Evolutionary conservation across 1,140 invertebrate species (phyloP).

Genomic region (Pseudomyrmex sp.): DNA sequence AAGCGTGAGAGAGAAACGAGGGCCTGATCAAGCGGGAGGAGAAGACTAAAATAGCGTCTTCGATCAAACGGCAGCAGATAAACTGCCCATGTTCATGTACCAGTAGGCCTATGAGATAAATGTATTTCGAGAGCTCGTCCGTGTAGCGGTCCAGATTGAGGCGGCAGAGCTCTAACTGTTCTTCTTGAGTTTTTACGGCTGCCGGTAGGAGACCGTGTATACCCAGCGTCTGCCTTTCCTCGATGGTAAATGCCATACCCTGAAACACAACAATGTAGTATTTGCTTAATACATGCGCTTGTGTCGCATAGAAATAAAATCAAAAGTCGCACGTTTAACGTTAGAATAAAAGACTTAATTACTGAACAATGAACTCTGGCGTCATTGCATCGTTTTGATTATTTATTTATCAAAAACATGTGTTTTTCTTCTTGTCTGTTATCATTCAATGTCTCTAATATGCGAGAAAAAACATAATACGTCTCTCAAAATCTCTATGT

Average conservation of each 20-base stretch:
- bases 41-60: neutral
- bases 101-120: conserved; percentile 91
- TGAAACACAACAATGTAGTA: conserved; percentile 77
- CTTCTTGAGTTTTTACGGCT: conserved; percentile 92
- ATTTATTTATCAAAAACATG: too few species aligned
- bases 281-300: neutral
- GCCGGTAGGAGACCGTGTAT: conserved; percentile 94
- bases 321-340: neutral
- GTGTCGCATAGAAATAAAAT: neutral
- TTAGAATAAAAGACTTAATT: too few species aligned
- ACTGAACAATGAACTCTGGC: too few species aligned
- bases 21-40: conserved; percentile 2
- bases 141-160: conserved; percentile 90
- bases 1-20: neutral
- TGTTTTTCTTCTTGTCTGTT: too few species aligned
- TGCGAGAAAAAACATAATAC: too few species aligned
- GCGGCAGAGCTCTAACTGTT: conserved; percentile 91
- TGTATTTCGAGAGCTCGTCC: conserved; percentile 92
- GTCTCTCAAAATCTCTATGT: too few species aligned
- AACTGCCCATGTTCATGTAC: conserved; percentile 82
- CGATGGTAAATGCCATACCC: conserved; percentile 94
- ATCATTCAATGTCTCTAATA: too few species aligned
- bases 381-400: too few species aligned
- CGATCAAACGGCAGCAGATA: conserved; percentile 9
- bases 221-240: conserved; percentile 93